phyloP scores from a whole-genome alignment of 2,888 invertebrate species.

The Elegia similella region DNA sequence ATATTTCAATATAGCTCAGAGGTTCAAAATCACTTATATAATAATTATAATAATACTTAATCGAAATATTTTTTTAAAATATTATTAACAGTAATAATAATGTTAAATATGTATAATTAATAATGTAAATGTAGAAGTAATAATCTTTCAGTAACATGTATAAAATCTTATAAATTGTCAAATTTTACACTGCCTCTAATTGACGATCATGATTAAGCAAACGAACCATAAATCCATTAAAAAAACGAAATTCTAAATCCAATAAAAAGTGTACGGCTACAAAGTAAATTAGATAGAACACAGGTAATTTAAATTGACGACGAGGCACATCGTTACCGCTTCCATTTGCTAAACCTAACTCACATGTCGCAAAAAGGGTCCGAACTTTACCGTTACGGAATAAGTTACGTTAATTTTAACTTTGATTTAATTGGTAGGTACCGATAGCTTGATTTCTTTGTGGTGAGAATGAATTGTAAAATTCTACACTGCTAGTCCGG shows the following conservation, averaged over 20 bases:
- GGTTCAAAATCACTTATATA: no score
- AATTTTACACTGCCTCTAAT: no score
- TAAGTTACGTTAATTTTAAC: neutral
- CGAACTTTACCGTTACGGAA: neutral
- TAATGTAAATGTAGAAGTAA: no score
- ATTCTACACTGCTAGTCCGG: neutral
- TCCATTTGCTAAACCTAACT: conserved; percentile 10
- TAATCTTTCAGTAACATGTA: no score
- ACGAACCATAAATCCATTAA: no score
- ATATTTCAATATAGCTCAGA: no score
- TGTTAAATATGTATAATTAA: no score
- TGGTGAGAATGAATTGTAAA: neutral
- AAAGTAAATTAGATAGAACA: conserved; percentile 3
- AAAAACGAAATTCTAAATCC: neutral
- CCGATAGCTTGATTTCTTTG: neutral
- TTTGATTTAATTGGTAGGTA: neutral
- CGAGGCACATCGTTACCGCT: neutral
- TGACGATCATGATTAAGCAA: no score
- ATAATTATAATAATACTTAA: no score
- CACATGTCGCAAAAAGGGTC: conserved; percentile 10
- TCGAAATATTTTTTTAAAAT: no score
- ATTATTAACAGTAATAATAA: no score
- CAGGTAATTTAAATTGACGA: conserved; percentile 14
- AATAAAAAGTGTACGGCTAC: neutral
- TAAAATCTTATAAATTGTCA: no score